A percentile compares a stretch with the other conserved stretches of the same genome.
phyloP scores from a whole-genome alignment of 2,888 invertebrate genomes.

The Drosophila meridiana region DNA sequence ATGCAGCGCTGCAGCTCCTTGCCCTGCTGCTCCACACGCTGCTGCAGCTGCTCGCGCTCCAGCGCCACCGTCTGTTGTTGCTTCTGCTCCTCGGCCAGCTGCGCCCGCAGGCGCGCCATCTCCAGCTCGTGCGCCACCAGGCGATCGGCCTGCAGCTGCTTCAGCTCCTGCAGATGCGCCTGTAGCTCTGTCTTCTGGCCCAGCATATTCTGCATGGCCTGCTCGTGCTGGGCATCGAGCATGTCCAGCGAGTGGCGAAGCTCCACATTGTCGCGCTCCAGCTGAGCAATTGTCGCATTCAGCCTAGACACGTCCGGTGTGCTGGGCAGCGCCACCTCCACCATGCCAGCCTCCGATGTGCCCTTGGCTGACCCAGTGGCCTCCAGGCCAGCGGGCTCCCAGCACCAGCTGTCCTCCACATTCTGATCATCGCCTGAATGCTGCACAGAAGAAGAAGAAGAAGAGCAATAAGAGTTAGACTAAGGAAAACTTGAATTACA shows the following conservation, averaged over 20 bases:
- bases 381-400: constrained; percentile 82
- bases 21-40: constrained; percentile 70
- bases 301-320: constrained; percentile 69
- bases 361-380: constrained; percentile 10
- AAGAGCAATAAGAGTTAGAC: neutral
- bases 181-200: constrained; percentile 87
- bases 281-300: constrained; percentile 85
- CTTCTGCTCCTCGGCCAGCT: constrained; percentile 48
- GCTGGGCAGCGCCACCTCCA: constrained; percentile 51
- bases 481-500: too few relatives aligned
- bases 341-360: constrained; percentile 29
- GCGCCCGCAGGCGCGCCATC: constrained; percentile 66
- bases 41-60: constrained; percentile 65
- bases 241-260: constrained; percentile 88
- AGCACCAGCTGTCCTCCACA: constrained; percentile 85
- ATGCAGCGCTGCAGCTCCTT: constrained; percentile 73
- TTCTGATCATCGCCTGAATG: constrained; percentile 63
- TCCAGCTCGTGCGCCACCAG: constrained; percentile 74
- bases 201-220: constrained; percentile 88
- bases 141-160: constrained; percentile 68
- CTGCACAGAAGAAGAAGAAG: constrained; percentile 44
- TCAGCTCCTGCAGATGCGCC: constrained; percentile 86
- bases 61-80: constrained; percentile 47
- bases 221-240: constrained; percentile 90
- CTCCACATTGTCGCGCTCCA: constrained; percentile 85